phyloP scores from a whole-genome alignment of 2,888 invertebrate genomes.

The Lasioglossum figueresi region DNA sequence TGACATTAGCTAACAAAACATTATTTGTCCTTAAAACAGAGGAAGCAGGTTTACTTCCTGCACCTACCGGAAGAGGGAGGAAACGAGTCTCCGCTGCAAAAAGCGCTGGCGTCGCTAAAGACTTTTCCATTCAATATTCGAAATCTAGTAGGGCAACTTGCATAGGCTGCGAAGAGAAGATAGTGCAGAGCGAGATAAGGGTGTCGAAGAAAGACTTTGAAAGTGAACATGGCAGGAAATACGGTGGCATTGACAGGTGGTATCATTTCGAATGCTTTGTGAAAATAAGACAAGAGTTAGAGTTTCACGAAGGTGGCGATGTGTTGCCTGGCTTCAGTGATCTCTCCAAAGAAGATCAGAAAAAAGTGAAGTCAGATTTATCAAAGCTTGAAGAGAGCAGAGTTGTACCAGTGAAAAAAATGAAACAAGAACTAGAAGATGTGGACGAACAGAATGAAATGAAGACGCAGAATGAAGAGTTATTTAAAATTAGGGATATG shows the following conservation, averaged over 20 bases:
- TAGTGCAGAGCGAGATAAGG: conserved; percentile 89
- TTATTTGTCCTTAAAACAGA: conserved; percentile 51
- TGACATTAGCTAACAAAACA: background rate
- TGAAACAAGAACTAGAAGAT: conserved; percentile 87
- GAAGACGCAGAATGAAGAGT: conserved; percentile 89
- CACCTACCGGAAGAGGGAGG: conserved; percentile 85
- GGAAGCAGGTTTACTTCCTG: conserved; percentile 44
- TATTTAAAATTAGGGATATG: conserved; percentile 89
- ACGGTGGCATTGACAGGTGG: conserved; percentile 94
- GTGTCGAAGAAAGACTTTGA: conserved; percentile 94
- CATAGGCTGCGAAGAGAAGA: conserved; percentile 93
- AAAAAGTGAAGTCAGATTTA: conserved; percentile 87
- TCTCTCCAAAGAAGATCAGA: conserved; percentile 90
- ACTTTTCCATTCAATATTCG: conserved; percentile 93
- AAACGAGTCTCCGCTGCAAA: conserved; percentile 83
- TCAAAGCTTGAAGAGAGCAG: conserved; percentile 86
- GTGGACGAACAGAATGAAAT: conserved; percentile 86
- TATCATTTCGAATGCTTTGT: conserved; percentile 96
- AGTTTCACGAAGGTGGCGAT: conserved; percentile 90
- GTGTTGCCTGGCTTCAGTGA: conserved; percentile 90
- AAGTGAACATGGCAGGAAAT: conserved; percentile 91
- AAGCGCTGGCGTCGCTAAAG: conserved; percentile 84
- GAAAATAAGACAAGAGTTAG: conserved; percentile 89
- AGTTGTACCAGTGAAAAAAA: conserved; percentile 87
- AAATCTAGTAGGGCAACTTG: conserved; percentile 93